A percentile compares a stretch with the other conserved stretches of the same genome.
phyloP scores from a whole-genome alignment of 1,140 invertebrate genomes.

The Musca vetustissima region DNA sequence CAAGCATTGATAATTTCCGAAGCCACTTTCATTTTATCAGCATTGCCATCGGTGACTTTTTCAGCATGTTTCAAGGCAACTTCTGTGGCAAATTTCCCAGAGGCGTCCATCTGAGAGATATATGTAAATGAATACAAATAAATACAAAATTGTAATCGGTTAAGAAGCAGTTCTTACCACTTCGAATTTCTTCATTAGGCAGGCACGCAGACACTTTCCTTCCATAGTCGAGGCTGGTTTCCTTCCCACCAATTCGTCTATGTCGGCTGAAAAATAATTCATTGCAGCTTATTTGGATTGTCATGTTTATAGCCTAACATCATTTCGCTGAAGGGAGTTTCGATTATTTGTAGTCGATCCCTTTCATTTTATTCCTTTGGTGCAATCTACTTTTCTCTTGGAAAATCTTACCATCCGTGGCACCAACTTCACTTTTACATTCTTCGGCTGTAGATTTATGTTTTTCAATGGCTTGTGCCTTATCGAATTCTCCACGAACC shows the following conservation, averaged over 20 bases:
- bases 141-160: background rate
- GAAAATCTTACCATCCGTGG: background rate
- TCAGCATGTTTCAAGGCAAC: background rate
- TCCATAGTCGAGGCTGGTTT: background rate
- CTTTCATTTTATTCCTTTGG: too few species aligned
- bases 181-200: conserved; percentile 1
- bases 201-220: conserved; percentile 2
- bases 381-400: background rate
- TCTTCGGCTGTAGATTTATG: background rate
- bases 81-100: background rate
- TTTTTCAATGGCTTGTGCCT: background rate
- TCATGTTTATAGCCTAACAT: too few species aligned
- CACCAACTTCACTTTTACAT: background rate
- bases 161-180: background rate
- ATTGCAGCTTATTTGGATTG: too few species aligned
- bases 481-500: background rate
- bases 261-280: background rate
- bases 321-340: too few species aligned
- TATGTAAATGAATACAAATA: background rate
- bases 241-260: background rate
- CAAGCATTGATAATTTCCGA: background rate
- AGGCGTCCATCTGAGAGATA: background rate
- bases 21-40: background rate
- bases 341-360: too few species aligned
- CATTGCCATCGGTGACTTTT: background rate